Conservation (phyloP, 2,113 vertebrate genomes). For the Vidua macroura region DNA sequence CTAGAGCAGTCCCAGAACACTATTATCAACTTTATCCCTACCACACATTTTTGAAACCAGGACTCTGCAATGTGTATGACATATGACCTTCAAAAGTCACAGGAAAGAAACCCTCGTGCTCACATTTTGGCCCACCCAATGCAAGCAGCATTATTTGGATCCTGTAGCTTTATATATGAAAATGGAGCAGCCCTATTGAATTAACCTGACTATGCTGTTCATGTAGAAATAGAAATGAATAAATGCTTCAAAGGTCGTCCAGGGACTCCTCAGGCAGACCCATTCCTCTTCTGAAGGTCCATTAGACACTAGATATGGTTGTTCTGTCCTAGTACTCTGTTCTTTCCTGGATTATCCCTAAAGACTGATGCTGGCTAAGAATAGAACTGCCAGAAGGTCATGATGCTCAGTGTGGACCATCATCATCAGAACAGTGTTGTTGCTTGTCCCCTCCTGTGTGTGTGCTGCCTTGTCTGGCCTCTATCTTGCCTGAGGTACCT, state of each 20-base stretch:
- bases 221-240: neutral
- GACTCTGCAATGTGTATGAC: neutral
- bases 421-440: fast-evolving
- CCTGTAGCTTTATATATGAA: neutral
- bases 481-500: neutral
- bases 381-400: neutral
- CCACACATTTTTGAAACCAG: neutral
- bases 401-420: neutral
- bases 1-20: neutral
- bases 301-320: neutral
- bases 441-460: neutral
- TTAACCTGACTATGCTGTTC: neutral
- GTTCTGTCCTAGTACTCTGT: neutral
- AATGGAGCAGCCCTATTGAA: neutral
- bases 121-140: neutral
- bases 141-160: neutral
- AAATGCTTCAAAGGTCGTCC: neutral
- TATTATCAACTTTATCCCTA: neutral
- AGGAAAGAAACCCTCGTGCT: neutral
- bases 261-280: neutral
- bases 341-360: neutral
- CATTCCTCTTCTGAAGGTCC: neutral
- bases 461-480: neutral
- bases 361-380: neutral
- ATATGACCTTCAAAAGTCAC: neutral